Evolutionary conservation across 1,140 invertebrate genomes (phyloP), one percentile per base, ranked within the genome.

Genomic region (Sminthurinus signatus): DNA sequence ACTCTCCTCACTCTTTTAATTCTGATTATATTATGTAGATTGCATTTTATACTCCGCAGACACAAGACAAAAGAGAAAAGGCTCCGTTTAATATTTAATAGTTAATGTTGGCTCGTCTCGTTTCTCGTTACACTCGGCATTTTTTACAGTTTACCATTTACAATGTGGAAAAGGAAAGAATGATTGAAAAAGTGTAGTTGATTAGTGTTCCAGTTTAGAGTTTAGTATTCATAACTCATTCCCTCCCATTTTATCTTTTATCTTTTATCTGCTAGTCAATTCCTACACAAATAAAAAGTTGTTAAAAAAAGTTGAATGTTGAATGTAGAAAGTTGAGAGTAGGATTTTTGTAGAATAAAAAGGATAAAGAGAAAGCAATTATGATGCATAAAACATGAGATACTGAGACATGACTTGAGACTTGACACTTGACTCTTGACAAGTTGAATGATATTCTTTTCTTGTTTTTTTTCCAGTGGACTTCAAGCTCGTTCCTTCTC

Each of bases 401-500:
- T n/a, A n/a, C n/a, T n/a, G n/a, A n/a, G n/a, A n/a, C n/a, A n/a
- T n/a, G n/a, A 19, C 42, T 48, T 60, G 32, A 19, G 25, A 28
- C 12, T 29, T 48, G 44, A 36, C 32, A 60, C 32, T 17, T 48
- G 2, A 8, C 23, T 36, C 25, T 32, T 50, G 14, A 12, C 4
- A 42, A 17, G 8, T 29, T 5, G 12, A 29, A 42, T 2, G 27
- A 15, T 46, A 31, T 14, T 31, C 2, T 51, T 25, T 50, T 21
- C 27, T 62, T 56, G 23, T 27, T 31, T 5, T 8, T 36, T 36
- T 36, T 36, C 32, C 32, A 36, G 32, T 8, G 32, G 32, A 14
- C 21, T 68, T 25, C 21, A 60, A 15, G 27, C 54, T 29, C 31
- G 66, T 12, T 36, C 61, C 14, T 56, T 63, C 36, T 68, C 66